Percentiles rank a stretch among this genome's conserved stretches.
These are phyloP conservation scores for Murina feae DNA, from an alignment of 2,113 vertebrate genomes.

Conservation along the genomic window DNA sequence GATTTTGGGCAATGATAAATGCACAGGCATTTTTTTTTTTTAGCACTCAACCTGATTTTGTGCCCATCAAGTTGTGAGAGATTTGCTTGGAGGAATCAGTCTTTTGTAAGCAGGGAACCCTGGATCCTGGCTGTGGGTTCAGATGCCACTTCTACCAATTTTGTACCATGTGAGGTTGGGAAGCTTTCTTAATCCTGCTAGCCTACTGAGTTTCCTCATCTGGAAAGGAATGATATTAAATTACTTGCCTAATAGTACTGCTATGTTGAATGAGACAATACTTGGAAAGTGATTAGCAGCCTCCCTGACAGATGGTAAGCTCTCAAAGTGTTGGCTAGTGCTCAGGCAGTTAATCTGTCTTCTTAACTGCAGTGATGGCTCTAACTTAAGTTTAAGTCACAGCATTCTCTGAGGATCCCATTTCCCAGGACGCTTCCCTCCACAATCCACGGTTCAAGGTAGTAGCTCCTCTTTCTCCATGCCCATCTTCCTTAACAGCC, in stretches of 20 bases:
- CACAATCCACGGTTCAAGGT: too few species aligned
- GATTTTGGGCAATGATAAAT: slow-evolving; percentile 54
- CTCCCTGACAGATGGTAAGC: not conserved
- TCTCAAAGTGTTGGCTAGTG: not conserved
- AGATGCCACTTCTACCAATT: not conserved
- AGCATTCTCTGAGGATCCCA: too few species aligned
- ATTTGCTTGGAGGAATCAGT: not conserved
- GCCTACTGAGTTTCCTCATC: not conserved
- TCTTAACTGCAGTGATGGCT: not conserved
- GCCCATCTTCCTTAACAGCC: too few species aligned
- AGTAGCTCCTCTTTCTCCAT: too few species aligned
- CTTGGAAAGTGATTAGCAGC: not conserved
- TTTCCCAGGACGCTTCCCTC: too few species aligned
- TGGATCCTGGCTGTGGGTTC: not conserved
- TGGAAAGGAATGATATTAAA: not conserved
- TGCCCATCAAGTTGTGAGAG: not conserved
- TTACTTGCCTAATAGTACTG: not conserved
- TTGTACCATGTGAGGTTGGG: accelerated
- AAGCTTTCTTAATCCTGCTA: not conserved
- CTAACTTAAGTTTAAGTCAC: not conserved
- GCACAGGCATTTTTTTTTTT: not conserved
- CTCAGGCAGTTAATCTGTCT: not conserved
- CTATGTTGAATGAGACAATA: not conserved
- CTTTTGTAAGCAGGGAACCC: not conserved
- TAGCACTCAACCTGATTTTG: not conserved